phyloP scores from a whole-genome alignment of 2,888 invertebrate genomes.

The Ectobius pallidus region DNA sequence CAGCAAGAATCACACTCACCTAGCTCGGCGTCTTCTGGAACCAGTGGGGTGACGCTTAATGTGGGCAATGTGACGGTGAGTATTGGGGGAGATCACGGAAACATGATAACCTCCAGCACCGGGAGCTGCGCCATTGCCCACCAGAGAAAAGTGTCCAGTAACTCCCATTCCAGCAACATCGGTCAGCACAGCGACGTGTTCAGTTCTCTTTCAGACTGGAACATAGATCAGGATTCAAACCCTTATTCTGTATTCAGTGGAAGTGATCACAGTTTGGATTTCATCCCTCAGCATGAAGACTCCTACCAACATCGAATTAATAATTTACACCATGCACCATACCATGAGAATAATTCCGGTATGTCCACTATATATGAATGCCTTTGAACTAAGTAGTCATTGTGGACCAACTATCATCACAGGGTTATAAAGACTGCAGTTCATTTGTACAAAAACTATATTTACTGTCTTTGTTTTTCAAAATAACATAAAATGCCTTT shows the following conservation, averaged over 20 bases:
- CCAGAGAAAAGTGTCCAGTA: conserved; percentile 27
- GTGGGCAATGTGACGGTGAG: conserved; percentile 76
- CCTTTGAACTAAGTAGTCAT: too few relatives aligned
- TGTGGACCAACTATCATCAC: too few relatives aligned
- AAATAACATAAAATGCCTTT: too few relatives aligned
- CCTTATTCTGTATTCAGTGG: not conserved
- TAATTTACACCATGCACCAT: not conserved
- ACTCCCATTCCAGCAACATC: not conserved
- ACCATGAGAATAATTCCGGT: not conserved
- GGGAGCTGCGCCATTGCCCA: conserved; percentile 41
- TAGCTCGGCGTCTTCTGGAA: conserved; percentile 56
- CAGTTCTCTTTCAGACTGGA: not conserved
- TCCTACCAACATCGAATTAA: not conserved
- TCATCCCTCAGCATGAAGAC: not conserved
- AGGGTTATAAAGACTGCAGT: too few relatives aligned
- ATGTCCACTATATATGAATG: not conserved
- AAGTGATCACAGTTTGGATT: not conserved
- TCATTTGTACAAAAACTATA: too few relatives aligned
- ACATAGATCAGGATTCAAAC: not conserved
- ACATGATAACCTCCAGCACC: conserved; percentile 66
- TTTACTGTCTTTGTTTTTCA: too few relatives aligned
- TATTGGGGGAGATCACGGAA: conserved; percentile 59
- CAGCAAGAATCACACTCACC: conserved; percentile 57
- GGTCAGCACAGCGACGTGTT: too few relatives aligned
- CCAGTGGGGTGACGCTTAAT: conserved; percentile 68